phyloP scores from a whole-genome alignment of 1,140 invertebrate species.

The Scylla paramamosain region DNA sequence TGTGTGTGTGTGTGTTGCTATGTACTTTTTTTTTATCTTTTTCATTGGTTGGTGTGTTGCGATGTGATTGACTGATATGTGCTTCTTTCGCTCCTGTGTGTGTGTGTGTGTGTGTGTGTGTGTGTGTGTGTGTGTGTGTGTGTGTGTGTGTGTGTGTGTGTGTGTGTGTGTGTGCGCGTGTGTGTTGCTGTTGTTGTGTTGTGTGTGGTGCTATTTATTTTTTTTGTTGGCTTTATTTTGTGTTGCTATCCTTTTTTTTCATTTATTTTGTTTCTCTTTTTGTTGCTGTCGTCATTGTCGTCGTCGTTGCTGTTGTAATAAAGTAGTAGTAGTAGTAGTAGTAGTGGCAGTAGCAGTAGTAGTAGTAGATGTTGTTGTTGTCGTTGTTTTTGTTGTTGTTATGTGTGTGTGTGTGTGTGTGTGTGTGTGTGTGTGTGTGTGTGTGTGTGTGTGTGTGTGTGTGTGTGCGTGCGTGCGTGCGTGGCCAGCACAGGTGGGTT shows the following conservation, averaged over 20 bases:
- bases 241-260: not conserved
- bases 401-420: conserved; percentile 35
- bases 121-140: not conserved
- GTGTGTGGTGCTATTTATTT: too few relatives aligned
- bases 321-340: not conserved
- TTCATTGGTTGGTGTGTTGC: not conserved
- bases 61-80: too few relatives aligned
- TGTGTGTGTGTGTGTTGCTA: conserved; percentile 28
- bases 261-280: too few relatives aligned
- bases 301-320: too few relatives aligned
- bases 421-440: conserved; percentile 25
- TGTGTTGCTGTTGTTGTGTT: not conserved
- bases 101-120: too few relatives aligned
- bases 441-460: not conserved
- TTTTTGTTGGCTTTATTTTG: not conserved
- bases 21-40: not conserved
- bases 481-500: not conserved
- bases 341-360: too few relatives aligned
- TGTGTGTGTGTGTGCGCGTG: not conserved
- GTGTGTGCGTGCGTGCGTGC: not conserved
- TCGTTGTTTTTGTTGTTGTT: not conserved
- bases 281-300: too few relatives aligned
- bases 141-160: not conserved
- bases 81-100: too few relatives aligned
- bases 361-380: too few relatives aligned